Percentiles rank a stretch among this genome's conserved stretches.
phyloP scores from a whole-genome alignment of 1,140 invertebrate genomes.

The Meloidogyne floridensis region DNA sequence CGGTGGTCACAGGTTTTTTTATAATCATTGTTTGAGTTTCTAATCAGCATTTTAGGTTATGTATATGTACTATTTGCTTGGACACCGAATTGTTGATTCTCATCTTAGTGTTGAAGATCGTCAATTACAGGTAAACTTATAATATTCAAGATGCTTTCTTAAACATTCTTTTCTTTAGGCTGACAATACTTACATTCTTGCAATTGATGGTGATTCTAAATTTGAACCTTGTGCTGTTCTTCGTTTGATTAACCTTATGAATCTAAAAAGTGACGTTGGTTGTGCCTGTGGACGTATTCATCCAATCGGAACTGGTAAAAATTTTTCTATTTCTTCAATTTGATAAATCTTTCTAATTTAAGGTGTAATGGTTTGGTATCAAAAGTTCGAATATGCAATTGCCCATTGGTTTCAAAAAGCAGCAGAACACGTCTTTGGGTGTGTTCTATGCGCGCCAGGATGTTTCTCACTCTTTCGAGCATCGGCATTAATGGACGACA shows the following conservation, averaged over 20 bases:
- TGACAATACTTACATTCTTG: slow-evolving; percentile 71
- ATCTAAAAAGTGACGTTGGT: slow-evolving; percentile 69
- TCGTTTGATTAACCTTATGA: slow-evolving; percentile 71
- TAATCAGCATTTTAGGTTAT: slow-evolving; percentile 67
- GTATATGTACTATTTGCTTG: slow-evolving; percentile 75
- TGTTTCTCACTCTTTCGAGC: slow-evolving; percentile 97
- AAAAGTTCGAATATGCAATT: slow-evolving; percentile 97
- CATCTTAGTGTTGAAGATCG: slow-evolving; percentile 60
- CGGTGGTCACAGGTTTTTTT: slow-evolving; percentile 67
- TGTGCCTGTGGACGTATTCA: slow-evolving; percentile 72
- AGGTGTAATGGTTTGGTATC: slow-evolving; percentile 98
- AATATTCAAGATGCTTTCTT: slow-evolving; percentile 35
- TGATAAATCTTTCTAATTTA: neutral
- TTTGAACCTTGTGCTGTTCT: slow-evolving; percentile 70
- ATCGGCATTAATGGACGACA: slow-evolving; percentile 89
- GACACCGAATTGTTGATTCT: slow-evolving; percentile 70
- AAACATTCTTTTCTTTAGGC: slow-evolving; percentile 56
- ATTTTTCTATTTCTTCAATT: neutral
- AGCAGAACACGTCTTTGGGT: slow-evolving; percentile 95
- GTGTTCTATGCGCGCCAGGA: slow-evolving; percentile 94
- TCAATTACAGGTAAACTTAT: slow-evolving; percentile 60
- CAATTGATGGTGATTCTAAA: slow-evolving; percentile 71
- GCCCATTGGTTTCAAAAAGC: slow-evolving; percentile 99
- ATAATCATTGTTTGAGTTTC: neutral
- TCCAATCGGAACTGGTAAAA: slow-evolving; percentile 68